Evolutionary conservation across 1,140 invertebrate genomes (phyloP), one percentile per base, ranked within the genome.

Genomic region (Pinna nobilis): DNA sequence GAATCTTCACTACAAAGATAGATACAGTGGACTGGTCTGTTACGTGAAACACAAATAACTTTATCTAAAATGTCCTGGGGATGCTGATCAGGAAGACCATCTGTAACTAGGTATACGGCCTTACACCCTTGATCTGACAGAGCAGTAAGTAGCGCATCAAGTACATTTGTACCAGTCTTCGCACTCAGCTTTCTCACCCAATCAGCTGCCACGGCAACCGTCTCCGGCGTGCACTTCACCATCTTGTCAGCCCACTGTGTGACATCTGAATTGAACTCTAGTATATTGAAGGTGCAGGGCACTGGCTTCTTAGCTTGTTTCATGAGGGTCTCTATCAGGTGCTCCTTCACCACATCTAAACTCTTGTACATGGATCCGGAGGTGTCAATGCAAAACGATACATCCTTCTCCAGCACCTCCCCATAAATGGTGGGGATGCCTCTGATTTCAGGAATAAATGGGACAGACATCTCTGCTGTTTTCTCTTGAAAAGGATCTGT

Each of bases 151-250:
- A 89, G 60, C 11, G 87, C 88, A 70, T 85, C 87, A 30, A 84
- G 73, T 18, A 86, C 89, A 70, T 89, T 89, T n/a, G 87, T 88
- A 23, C 88, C 88, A 30, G 87, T 89, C 76, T 87, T 88, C 3
- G 87, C 82, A 57, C 63, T 67, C 3, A 89, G 76, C 28, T 85
- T 78, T 35, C 82, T 80, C 13, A 89, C 80, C 88, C 88, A 89
- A 33, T 85, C 78, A 51, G 71, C 68, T 20, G 88, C 88, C 3
- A 88, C 84, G 28, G 77, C 73, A 0, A 88, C 87, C 41, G 88
- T 89, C 55, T 89, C 82, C 37, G 85, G 84, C 2, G 83, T 86
- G 80, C 87, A 88, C 44, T 84, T 80, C 18, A 89, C 88, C 80
- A 88, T 81, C 64, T 87, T 86, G 60, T 89, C 88, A 15, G 88